Conservation (phyloP, 2,113 vertebrate species). For the Piprites chloris region DNA sequence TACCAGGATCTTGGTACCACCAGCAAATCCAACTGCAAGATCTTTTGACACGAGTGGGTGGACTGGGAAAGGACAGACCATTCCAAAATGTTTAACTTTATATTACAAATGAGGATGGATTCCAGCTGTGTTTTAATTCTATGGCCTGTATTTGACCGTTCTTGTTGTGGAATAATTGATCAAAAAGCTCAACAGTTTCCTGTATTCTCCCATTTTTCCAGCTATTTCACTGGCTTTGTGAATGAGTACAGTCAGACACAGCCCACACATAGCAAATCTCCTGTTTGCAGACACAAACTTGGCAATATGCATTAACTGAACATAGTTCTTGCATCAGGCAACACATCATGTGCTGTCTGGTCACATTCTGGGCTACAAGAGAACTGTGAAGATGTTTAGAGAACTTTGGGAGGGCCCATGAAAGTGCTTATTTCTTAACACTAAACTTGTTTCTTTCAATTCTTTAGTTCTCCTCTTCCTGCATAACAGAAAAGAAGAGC, state of each 20-base stretch:
- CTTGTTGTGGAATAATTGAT: not conserved
- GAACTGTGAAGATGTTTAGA: not conserved
- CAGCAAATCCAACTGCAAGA: not conserved
- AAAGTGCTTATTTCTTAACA: not conserved
- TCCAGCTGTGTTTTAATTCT: not conserved
- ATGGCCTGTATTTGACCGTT: not conserved
- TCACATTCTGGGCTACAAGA: not conserved
- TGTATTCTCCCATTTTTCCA: not conserved
- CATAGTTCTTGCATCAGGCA: slow-evolving; percentile 23
- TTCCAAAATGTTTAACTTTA: not conserved
- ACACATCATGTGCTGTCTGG: not conserved
- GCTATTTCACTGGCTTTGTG: not conserved
- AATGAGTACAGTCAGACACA: not conserved
- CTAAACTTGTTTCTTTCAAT: not conserved
- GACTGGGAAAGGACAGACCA: not conserved
- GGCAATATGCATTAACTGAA: not conserved
- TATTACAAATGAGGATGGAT: not conserved
- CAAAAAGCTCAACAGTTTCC: not conserved
- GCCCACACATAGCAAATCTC: not conserved
- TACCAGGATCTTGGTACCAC: not conserved
- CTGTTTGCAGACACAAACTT: not conserved
- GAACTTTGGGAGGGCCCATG: not conserved
- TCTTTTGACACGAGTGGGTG: not conserved
- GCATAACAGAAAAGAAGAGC: not conserved
- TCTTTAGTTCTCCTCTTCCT: not conserved